These are phyloP conservation scores for Pandemis corylana DNA, from an alignment of 2,888 invertebrate species.

Conservation along the genomic window DNA sequence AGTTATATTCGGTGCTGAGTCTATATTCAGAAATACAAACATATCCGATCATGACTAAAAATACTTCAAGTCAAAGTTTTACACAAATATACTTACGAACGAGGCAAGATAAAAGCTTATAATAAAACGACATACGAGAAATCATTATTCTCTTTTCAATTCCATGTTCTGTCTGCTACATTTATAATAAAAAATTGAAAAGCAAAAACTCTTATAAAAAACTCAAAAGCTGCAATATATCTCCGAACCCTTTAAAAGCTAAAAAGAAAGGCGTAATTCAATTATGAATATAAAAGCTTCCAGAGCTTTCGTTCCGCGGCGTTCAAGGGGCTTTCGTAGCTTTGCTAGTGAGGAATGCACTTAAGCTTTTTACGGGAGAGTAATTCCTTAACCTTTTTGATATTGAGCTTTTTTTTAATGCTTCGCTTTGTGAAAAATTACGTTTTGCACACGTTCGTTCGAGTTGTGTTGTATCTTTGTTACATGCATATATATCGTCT, in stretches of 20 bases:
- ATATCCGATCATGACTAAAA: too few species aligned
- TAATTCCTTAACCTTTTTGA: conserved; percentile 33
- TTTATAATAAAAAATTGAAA: conserved; percentile 8
- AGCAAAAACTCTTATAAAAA: background rate
- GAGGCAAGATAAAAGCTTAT: too few species aligned
- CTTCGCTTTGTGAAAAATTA: background rate
- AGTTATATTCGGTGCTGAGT: too few species aligned
- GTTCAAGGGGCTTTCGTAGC: conserved; percentile 34
- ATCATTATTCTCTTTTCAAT: background rate
- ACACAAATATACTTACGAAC: too few species aligned
- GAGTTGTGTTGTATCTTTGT: too few species aligned
- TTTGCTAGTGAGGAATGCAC: conserved; percentile 38
- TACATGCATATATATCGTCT: too few species aligned
- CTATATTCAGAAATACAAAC: too few species aligned
- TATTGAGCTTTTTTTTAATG: conserved; percentile 32
- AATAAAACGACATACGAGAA: too few species aligned
- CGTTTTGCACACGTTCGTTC: too few species aligned
- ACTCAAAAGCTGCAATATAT: conserved; percentile 7
- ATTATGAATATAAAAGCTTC: conserved; percentile 37
- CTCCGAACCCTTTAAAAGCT: conserved; percentile 24
- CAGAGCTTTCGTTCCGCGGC: conserved; percentile 17
- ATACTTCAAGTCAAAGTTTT: too few species aligned
- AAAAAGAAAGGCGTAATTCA: conserved; percentile 34
- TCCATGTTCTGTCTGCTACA: background rate
- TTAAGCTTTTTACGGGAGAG: conserved; percentile 39